Base-by-base conservation (phyloP, 2,113 vertebrate genomes). In the Hystrix cristata region DNA sequence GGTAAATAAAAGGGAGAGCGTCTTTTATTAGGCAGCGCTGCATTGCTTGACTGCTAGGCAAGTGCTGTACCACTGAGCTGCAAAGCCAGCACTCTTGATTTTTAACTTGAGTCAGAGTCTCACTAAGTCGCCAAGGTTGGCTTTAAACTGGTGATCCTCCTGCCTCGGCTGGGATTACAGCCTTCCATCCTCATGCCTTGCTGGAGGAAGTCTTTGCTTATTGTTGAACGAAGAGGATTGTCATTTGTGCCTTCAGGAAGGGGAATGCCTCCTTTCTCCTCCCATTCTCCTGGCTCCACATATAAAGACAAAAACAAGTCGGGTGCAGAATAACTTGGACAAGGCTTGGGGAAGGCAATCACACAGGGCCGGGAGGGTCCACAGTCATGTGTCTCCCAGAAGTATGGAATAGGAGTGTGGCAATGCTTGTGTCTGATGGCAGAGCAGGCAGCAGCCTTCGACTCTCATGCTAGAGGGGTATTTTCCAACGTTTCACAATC, bases 401-500 rank as follows among this genome's bases (percentile, higher is more conserved):
- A 72, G 48, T 11, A 8, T 13, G 5, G 53, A 55, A 18, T 10
- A 1, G 23, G 25, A n/a, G 16, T 38, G 0, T 3, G 43, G 27
- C 31, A 55, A 46, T 21, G 15, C 59, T 12, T n/a, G 13, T 64
- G 81, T 19, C 59, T 19, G 48, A 21, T 31, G 48, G 55, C 43
- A n/a, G 15, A 69, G n/a, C 10, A 67, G 78, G 64, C 21, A 27
- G 46, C 10, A n/a, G 51, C 21, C 29, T n/a, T 16, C 27, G 43
- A 65, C 55, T 76, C 27, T 69, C 38, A n/a, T 6, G 64, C 53
- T 12, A 31, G 67, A 27, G 67, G n/a, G 1, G 25, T 59, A 51
- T 94, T 91, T 94, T 80, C 67, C 65, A 89, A 48, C 23, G 91
- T 79, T 91, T 91, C 78, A 57, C 89, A 67, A 64, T 53, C 4